These are phyloP conservation scores for Drosophila anceps DNA, from an alignment of 2,888 invertebrate genomes.

Conservation along the genomic window DNA sequence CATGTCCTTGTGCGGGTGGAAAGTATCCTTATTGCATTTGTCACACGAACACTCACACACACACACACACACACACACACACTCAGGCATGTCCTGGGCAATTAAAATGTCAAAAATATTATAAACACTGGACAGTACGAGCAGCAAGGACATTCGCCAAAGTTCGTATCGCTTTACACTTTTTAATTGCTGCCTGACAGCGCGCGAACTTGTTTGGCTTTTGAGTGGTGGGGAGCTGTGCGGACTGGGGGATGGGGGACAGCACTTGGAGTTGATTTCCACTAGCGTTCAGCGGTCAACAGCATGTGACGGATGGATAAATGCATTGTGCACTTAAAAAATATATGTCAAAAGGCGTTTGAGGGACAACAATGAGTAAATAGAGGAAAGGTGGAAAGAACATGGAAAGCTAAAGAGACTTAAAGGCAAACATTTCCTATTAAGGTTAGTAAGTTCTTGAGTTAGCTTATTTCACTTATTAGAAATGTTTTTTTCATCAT, in stretches of 20 bases:
- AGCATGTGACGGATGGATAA: conserved; percentile 35
- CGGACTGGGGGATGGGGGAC: no score
- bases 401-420: neutral
- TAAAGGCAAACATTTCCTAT: neutral
- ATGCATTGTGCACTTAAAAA: conserved; percentile 35
- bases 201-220: conserved; percentile 57
- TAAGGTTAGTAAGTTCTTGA: neutral
- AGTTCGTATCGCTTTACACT: conserved; percentile 64
- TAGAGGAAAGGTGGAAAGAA: neutral
- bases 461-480: no score
- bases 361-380: neutral
- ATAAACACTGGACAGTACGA: conserved; percentile 47
- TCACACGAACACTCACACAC: no score
- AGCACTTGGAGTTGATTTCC: neutral
- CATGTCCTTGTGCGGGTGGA: conserved; percentile 41
- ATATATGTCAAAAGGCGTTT: conserved; percentile 26
- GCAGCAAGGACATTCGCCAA: conserved; percentile 27
- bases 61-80: conserved; percentile 24
- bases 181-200: conserved; percentile 72
- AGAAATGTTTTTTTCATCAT: no score
- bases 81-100: conserved; percentile 41
- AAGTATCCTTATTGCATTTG: conserved; percentile 38
- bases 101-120: conserved; percentile 73
- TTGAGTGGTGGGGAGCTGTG: neutral
- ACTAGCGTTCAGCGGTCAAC: conserved; percentile 31